These are phyloP conservation scores for Enteromius paludinosus DNA, from an alignment of 2,797 vertebrate genomes.

Conservation along the genomic window DNA sequence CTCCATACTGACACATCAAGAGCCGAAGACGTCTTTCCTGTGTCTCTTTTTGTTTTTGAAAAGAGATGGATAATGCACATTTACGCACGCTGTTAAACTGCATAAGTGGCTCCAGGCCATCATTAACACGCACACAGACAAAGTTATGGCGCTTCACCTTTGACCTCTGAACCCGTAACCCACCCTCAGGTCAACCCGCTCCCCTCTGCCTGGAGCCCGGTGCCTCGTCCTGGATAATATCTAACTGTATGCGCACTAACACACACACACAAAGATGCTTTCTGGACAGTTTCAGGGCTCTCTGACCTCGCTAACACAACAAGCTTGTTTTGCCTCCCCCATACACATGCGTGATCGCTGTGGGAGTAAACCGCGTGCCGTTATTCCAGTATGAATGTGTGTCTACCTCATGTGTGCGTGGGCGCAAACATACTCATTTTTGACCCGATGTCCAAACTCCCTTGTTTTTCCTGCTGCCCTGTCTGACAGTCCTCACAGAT, in stretches of 20 bases:
- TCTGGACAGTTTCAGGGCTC: slow-evolving; percentile 37
- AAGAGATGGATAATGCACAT: slow-evolving; percentile 31
- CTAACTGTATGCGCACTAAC: slow-evolving; percentile 38
- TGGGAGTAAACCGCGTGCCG: slow-evolving; percentile 1
- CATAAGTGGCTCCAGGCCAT: slow-evolving; percentile 49
- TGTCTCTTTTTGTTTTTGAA: slow-evolving; percentile 38
- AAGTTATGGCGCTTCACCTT: slow-evolving; percentile 54
- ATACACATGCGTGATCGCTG: not conserved
- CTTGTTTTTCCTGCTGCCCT: slow-evolving; percentile 61
- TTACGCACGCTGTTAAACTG: slow-evolving; percentile 5
- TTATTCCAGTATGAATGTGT: slow-evolving; percentile 3
- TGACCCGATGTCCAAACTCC: slow-evolving; percentile 62
- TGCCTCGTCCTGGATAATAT: slow-evolving; percentile 47
- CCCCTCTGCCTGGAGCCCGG: slow-evolving; percentile 48
- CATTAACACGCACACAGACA: slow-evolving; percentile 57
- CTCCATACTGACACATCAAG: not conserved
- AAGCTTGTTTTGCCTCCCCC: slow-evolving; percentile 41
- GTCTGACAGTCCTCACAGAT: slow-evolving; percentile 69
- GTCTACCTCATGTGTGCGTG: not conserved
- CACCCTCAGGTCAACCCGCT: slow-evolving; percentile 50
- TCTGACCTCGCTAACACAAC: slow-evolving; percentile 21
- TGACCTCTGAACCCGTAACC: slow-evolving; percentile 55
- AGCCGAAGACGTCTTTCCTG: not conserved
- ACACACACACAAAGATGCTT: slow-evolving; percentile 24
- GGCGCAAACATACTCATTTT: slow-evolving; percentile 15